These are phyloP conservation scores for Leucozona laternaria DNA, from an alignment of 2,888 invertebrate genomes.

Conservation along the genomic window DNA sequence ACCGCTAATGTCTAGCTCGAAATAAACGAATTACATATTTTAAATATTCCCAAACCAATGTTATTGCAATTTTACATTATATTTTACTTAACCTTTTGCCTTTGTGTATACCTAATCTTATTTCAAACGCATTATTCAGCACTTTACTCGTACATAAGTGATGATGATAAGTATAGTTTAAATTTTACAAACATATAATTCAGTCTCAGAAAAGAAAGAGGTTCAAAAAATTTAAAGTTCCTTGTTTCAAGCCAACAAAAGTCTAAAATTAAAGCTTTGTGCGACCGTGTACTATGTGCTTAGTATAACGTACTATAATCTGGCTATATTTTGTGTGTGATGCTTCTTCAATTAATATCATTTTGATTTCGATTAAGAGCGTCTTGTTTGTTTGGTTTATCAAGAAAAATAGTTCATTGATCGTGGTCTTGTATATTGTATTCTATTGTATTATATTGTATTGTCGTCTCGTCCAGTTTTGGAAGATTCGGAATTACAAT, in stretches of 20 bases:
- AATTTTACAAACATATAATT: neutral
- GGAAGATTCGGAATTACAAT: conserved; percentile 65
- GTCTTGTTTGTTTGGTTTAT: conserved; percentile 31
- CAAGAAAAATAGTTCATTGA: conserved; percentile 55
- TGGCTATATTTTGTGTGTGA: conserved; percentile 34
- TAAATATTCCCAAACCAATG: conserved; percentile 7
- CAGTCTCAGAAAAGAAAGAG: neutral
- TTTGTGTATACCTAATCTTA: conserved; percentile 1
- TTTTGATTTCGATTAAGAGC: conserved; percentile 53
- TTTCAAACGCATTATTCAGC: neutral
- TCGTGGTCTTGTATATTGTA: conserved; percentile 52
- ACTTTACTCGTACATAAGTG: neutral
- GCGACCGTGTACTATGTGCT: conserved; percentile 10
- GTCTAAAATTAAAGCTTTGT: conserved; percentile 21
- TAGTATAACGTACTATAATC: conserved; percentile 7
- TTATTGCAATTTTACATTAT: conserved; percentile 1
- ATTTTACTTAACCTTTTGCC: neutral
- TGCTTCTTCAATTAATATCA: conserved; percentile 51
- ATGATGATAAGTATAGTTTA: neutral
- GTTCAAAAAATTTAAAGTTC: conserved; percentile 3
- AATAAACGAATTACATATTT: conserved; percentile 6
- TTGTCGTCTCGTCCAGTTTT: conserved; percentile 51
- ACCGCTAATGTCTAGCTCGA: conserved; percentile 45
- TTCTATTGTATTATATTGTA: no score
- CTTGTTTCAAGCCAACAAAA: conserved; percentile 4